Conservation (phyloP, 2,888 invertebrate genomes). For the Patella ulyssiponensis region DNA sequence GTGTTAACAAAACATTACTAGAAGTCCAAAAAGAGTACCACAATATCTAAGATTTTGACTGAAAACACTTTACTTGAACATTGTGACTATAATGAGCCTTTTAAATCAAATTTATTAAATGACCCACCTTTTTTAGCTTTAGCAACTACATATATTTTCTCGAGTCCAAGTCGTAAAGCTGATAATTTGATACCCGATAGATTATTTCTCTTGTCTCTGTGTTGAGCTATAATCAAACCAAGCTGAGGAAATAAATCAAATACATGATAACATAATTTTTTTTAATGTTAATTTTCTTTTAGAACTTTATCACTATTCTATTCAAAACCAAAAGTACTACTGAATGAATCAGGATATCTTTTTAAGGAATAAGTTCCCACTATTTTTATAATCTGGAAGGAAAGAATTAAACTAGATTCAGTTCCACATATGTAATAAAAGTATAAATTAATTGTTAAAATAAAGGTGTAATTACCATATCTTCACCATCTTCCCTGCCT, state of each 20-base stretch:
- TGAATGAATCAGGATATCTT: too few species aligned
- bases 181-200: constrained; percentile 67
- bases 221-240: constrained; percentile 67
- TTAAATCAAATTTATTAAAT: too few species aligned
- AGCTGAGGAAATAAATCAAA: constrained; percentile 49
- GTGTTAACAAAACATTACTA: too few species aligned
- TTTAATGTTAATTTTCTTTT: too few species aligned
- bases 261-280: neutral
- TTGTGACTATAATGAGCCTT: neutral
- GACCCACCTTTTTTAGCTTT: constrained; percentile 59
- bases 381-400: too few species aligned
- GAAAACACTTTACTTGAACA: neutral
- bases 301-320: neutral
- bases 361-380: too few species aligned
- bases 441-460: too few species aligned
- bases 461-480: constrained; percentile 50
- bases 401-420: too few species aligned
- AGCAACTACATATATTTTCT: constrained; percentile 61
- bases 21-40: too few species aligned
- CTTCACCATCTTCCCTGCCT: constrained; percentile 43
- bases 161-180: constrained; percentile 59
- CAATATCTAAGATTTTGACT: neutral
- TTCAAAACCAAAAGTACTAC: too few species aligned
- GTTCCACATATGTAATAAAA: too few species aligned
- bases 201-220: constrained; percentile 59